These are phyloP conservation scores for Nanger granti DNA, from an alignment of 2,113 vertebrate species.

Conservation along the genomic window DNA sequence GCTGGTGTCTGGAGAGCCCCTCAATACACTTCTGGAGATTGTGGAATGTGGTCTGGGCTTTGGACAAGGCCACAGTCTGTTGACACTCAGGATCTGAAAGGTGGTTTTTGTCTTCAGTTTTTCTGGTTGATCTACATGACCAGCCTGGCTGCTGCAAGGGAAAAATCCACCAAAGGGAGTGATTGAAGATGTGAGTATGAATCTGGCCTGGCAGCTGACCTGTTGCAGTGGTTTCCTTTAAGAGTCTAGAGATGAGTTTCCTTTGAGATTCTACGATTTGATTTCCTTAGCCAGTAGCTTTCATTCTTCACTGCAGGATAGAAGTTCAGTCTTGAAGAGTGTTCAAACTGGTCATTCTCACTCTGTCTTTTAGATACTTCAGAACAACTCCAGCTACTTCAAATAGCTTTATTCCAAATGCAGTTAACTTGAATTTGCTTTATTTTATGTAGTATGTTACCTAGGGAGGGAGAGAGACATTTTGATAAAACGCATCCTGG, in stretches of 20 bases:
- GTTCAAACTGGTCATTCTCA: not conserved
- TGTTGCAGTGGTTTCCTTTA: not conserved
- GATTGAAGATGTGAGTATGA: conserved; percentile 8
- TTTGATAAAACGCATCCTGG: not conserved
- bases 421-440: conserved; percentile 20
- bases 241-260: not conserved
- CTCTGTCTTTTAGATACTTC: not conserved
- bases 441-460: not conserved
- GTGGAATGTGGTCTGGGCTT: not conserved
- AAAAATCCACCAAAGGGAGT: not conserved
- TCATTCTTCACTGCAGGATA: not conserved
- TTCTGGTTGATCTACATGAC: conserved; percentile 10
- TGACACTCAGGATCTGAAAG: conserved; percentile 4
- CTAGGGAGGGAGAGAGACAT: not conserved
- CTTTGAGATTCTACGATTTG: not conserved
- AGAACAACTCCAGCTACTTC: not conserved
- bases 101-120: conserved; percentile 28
- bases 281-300: not conserved
- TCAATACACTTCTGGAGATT: not conserved
- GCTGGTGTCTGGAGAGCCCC: not conserved
- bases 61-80: not conserved
- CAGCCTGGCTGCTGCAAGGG: not conserved
- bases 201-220: not conserved
- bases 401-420: conserved; percentile 14
- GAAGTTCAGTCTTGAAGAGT: not conserved